Evolutionary conservation across 2,113 vertebrate species (phyloP), one percentile per base, ranked within the genome.

Genomic region (Noturus placidus): DNA sequence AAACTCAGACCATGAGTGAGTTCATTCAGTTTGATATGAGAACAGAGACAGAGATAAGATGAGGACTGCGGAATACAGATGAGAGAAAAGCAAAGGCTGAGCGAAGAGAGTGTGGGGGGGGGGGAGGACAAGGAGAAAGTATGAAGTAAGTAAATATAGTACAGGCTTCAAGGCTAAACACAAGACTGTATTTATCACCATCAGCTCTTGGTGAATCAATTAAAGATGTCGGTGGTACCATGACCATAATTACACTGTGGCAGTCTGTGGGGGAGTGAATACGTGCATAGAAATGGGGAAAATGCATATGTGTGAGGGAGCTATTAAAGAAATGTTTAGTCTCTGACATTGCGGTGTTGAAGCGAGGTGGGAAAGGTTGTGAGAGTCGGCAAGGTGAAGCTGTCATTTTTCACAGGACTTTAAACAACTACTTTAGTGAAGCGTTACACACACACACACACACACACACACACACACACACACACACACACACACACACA

Each of bases 181-280:
- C 54, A 59, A 22, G 22, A 38, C 56, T 15, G 10, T 30, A 54
- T 82, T 82, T 82, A 82, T 54, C 87, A 83, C 89, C 86, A 86
- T 91, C 89, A 91, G 91, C 91, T 92, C 91, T 86, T 83, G 79
- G 77, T 84, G 89, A 93, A 91, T 92, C 92, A 91, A 93, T 94
- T 92, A 94, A 90, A 88, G 90, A 89, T 89, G 83, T 86, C 87
- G 86, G 87, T 57, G 87, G 90, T 87, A 90, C 91, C 88, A 90
- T 59, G 86, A 90, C 91, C 93, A 91, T 91, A 91, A 92, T 91
- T 92, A 91, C 88, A 90, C 46, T 56, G 67, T 78, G 63, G 54
- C 72, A 42, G 52, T 82, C 13, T 69, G 65, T 38, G 59, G 63
- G 52, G 67, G 87, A 67, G 83, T 70, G 74, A 25, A 17, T 78